Evolutionary conservation across 2,888 invertebrate genomes (phyloP), one percentile per base, ranked within the genome.

Genomic region (Corbicula japonica): DNA sequence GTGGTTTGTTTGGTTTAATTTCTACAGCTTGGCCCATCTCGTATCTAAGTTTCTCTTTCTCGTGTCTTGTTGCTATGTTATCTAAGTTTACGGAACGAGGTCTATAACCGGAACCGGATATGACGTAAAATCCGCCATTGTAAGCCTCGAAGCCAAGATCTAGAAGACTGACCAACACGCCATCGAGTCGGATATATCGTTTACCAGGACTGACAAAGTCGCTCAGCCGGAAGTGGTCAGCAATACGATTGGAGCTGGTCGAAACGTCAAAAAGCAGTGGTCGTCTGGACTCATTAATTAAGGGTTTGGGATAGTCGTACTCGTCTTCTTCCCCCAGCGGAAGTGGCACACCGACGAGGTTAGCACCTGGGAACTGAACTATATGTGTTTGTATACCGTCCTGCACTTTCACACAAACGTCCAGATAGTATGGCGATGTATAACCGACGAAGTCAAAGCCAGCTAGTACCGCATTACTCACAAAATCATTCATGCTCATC

Each of bases 1-100:
- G 41, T 2, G 50, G 50, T n/a, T 30, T 65, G n/a, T 60, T 73
- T 18, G 85, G 69, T 52, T 73, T 77, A 3, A 87, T 50, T 68
- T 85, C 86, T 4, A 86, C 85, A 10, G 86, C 86, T 60, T 86
- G 85, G n/a, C 88, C 86, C 63, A 81, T 74, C 26, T 79, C 74
- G 41, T 80, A 85, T 35, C 77, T 71, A 10, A 65, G 30, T 26
- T 60, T 76, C 41, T 87, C 87, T 58, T 87, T 85, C 1, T 56
- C 54, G 52, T 84, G 84, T 23, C 87, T 58, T 0, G 76, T 74
- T 21, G 81, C 84, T 30, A 86, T 79, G 54, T 85, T 83, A 48
- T 83, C 69, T 12, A 74, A 70, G 58, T 86, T 87, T 6, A 81
- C 72, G 0, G 86, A 85, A 26, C 72, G 58, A 2, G 85, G 80